A percentile compares a stretch with the other conserved stretches of the same genome.
These are phyloP conservation scores for Abrostola tripartita DNA, from an alignment of 2,888 invertebrate species.

Conservation along the genomic window DNA sequence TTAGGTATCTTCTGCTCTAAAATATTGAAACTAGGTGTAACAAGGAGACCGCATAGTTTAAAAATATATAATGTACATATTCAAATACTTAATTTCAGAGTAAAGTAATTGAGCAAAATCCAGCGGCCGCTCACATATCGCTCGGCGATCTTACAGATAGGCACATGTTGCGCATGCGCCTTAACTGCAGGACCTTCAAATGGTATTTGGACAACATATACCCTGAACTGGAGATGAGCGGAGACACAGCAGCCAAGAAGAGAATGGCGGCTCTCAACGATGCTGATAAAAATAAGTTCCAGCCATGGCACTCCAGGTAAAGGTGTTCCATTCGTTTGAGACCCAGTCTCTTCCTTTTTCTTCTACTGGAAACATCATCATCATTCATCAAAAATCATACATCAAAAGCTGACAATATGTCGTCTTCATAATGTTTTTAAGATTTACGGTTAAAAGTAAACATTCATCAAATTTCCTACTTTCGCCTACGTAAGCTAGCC, in stretches of 20 bases:
- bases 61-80: not conserved
- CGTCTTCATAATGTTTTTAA: too few relatives aligned
- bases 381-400: too few relatives aligned
- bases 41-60: not conserved
- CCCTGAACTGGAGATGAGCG: constrained; percentile 92
- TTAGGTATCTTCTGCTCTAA: too few relatives aligned
- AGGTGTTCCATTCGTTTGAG: not conserved
- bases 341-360: not conserved
- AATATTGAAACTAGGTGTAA: not conserved
- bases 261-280: constrained; percentile 89
- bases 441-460: too few relatives aligned
- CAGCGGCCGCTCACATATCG: constrained; percentile 88
- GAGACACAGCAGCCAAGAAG: constrained; percentile 86
- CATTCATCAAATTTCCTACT: too few relatives aligned
- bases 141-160: constrained; percentile 95
- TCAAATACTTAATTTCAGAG: constrained; percentile 83
- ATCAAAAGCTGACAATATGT: too few relatives aligned
- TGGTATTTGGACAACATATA: constrained; percentile 97
- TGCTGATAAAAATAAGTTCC: constrained; percentile 89
- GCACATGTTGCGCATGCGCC: constrained; percentile 90
- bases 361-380: not conserved
- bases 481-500: too few relatives aligned
- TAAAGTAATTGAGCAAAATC: constrained; percentile 91
- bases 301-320: constrained; percentile 94
- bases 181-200: constrained; percentile 94